Conservation (phyloP, 2,888 invertebrate species). For the Heliconius sara region DNA sequence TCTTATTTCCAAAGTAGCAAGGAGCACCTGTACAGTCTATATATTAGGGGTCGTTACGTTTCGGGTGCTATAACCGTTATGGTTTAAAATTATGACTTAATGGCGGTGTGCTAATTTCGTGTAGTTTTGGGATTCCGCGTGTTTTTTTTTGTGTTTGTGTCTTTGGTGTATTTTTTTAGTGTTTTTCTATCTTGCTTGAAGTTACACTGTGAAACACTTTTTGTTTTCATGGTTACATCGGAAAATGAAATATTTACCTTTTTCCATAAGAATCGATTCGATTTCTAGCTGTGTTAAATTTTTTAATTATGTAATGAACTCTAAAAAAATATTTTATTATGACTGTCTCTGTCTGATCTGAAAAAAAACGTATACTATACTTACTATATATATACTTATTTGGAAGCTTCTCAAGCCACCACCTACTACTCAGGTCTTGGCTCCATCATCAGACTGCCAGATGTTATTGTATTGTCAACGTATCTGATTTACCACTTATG, state of each 20-base stretch:
- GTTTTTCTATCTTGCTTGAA: background rate
- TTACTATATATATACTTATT: too few relatives aligned
- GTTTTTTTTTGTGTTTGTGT: background rate
- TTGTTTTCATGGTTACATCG: background rate
- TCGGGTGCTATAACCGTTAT: constrained; percentile 42
- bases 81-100: constrained; percentile 40
- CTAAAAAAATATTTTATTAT: too few relatives aligned
- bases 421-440: too few relatives aligned
- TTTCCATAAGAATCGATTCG: too few relatives aligned
- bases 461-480: too few relatives aligned
- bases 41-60: constrained; percentile 40
- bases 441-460: too few relatives aligned
- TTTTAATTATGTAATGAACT: too few relatives aligned
- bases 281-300: too few relatives aligned
- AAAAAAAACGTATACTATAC: too few relatives aligned
- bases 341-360: too few relatives aligned
- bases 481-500: too few relatives aligned
- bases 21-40: background rate
- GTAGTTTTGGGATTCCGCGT: constrained; percentile 27
- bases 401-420: too few relatives aligned
- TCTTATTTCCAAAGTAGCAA: background rate
- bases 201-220: background rate
- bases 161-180: background rate
- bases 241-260: background rate
- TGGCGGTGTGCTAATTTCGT: constrained; percentile 29